phyloP scores from a whole-genome alignment of 2,888 invertebrate species.

The Mayetiola destructor region DNA sequence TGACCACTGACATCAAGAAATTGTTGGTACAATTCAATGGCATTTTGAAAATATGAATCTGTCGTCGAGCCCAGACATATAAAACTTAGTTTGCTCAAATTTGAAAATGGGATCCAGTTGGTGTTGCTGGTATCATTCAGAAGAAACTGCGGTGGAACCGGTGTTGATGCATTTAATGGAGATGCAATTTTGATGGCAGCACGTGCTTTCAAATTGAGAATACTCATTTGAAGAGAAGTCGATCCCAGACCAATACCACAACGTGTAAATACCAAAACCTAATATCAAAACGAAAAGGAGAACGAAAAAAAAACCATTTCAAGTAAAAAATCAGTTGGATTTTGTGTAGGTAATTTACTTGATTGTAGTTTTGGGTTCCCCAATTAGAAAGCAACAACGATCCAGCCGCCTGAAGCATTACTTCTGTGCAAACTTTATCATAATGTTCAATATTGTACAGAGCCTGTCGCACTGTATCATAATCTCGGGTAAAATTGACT shows the following conservation, averaged over 20 bases:
- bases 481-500: conserved; percentile 79
- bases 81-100: conserved; percentile 65
- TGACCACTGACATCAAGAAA: conserved; percentile 61
- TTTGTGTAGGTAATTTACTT: conserved; percentile 37
- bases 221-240: conserved; percentile 45
- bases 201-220: conserved; percentile 36
- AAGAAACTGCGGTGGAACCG: conserved; percentile 18
- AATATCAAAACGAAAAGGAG: conserved; percentile 22
- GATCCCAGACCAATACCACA: conserved; percentile 54
- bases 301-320: conserved; percentile 4
- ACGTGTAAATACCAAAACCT: conserved; percentile 60
- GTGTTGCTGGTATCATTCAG: conserved; percentile 21
- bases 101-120: conserved; percentile 63
- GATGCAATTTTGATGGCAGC: conserved; percentile 18
- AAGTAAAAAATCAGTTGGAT: not conserved
- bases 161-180: conserved; percentile 2
- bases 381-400: conserved; percentile 72
- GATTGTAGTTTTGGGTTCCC: conserved; percentile 76
- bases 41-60: conserved; percentile 41
- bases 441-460: conserved; percentile 64
- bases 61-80: conserved; percentile 52
- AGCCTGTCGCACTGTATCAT: conserved; percentile 60
- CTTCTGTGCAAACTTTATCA: conserved; percentile 74
- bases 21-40: conserved; percentile 47
- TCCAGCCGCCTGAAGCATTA: conserved; percentile 63